Evolutionary conservation across 2,797 vertebrate genomes (phyloP).

Genomic region (Champsocephalus gunnari): DNA sequence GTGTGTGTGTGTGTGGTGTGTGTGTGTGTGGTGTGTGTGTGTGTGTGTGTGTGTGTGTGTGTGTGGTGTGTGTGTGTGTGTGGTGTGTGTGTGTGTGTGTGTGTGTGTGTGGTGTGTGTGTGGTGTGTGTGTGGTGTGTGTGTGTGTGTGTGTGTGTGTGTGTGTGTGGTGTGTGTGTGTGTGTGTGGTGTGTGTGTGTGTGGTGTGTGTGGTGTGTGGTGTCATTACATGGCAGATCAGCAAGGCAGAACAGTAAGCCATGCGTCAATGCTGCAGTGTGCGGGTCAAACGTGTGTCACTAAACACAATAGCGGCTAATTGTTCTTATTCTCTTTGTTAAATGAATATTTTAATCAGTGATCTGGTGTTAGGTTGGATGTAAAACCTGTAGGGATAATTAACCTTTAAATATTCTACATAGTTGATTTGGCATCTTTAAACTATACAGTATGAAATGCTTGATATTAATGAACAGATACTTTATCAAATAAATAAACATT

Average conservation of each 20-base stretch:
- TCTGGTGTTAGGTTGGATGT: neutral
- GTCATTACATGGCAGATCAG: slow-evolving; percentile 24
- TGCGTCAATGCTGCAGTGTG: slow-evolving; percentile 10
- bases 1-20: too few species aligned
- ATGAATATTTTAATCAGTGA: neutral
- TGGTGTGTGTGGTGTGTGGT: neutral
- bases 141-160: too few species aligned
- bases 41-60: too few species aligned
- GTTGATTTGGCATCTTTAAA: neutral
- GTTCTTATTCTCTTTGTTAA: slow-evolving; percentile 17
- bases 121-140: too few species aligned
- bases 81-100: too few species aligned
- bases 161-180: neutral
- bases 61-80: too few species aligned
- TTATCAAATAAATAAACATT: neutral
- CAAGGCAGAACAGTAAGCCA: slow-evolving; percentile 11
- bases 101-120: too few species aligned
- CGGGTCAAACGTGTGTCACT: slow-evolving; percentile 9
- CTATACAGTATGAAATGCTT: neutral
- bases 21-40: too few species aligned
- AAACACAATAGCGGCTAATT: slow-evolving; percentile 30
- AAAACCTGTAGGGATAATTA: neutral
- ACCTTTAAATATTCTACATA: neutral
- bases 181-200: neutral
- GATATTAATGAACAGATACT: neutral